Conservation (phyloP, 1,140 invertebrate genomes). For the Stenopsyche tienmushanensis region DNA sequence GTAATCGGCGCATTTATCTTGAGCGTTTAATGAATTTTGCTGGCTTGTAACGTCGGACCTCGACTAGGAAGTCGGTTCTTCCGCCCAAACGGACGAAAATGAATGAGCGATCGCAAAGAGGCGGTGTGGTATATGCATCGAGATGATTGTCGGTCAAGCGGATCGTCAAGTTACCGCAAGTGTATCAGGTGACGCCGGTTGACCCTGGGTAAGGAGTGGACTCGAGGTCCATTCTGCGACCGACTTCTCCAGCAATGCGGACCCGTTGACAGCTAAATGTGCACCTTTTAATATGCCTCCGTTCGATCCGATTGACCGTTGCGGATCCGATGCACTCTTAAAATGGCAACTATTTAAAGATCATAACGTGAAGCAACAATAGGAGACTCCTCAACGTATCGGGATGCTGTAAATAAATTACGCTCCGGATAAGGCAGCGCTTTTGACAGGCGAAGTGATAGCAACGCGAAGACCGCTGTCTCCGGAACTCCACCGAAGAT, state of each 20-base stretch:
- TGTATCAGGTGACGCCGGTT: slow-evolving; percentile 10
- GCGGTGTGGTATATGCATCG: not conserved
- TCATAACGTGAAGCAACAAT: too few relatives aligned
- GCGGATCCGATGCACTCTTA: too few relatives aligned
- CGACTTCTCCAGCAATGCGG: not conserved
- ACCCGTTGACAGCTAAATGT: not conserved
- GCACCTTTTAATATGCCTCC: not conserved
- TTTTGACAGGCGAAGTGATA: too few relatives aligned
- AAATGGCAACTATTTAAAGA: too few relatives aligned
- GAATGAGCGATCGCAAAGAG: not conserved
- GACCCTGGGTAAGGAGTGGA: slow-evolving; percentile 21
- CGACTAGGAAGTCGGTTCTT: not conserved
- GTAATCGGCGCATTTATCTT: too few relatives aligned
- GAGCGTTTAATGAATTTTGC: too few relatives aligned
- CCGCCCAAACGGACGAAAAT: not conserved
- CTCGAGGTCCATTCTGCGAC: not conserved
- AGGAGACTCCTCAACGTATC: too few relatives aligned
- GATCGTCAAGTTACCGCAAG: slow-evolving; percentile 7
- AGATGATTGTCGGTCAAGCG: slow-evolving; percentile 20
- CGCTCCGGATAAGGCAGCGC: too few relatives aligned
- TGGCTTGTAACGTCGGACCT: too few relatives aligned
- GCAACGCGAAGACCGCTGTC: too few relatives aligned
- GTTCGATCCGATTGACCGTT: not conserved
- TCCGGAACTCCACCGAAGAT: too few relatives aligned
- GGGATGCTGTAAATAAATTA: too few relatives aligned